Evolutionary conservation across 2,113 vertebrate species (phyloP).

Genomic region (Columba livia): DNA sequence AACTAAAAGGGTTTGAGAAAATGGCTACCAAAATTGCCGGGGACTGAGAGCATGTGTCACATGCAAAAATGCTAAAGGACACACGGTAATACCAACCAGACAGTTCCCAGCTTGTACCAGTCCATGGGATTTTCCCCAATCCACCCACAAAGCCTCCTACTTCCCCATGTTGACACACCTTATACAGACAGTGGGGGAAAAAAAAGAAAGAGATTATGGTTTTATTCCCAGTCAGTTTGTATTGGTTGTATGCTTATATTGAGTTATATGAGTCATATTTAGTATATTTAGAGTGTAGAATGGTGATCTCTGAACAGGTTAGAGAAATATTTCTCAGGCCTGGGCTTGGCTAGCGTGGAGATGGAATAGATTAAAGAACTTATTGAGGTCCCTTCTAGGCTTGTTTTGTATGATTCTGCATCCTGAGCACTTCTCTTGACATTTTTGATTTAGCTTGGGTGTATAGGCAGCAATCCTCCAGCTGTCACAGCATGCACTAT

Average conservation of each 20-base stretch:
- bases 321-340: not conserved
- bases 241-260: not conserved
- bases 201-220: not conserved
- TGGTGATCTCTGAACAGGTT: not conserved
- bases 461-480: not conserved
- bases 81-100: not conserved
- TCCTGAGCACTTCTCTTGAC: not conserved
- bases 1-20: not conserved
- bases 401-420: not conserved
- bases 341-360: not conserved
- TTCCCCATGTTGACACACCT: not conserved
- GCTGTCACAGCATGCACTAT: not conserved
- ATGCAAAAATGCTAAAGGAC: not conserved
- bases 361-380: not conserved
- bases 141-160: not conserved
- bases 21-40: not conserved
- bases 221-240: not conserved
- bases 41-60: accelerated
- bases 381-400: not conserved
- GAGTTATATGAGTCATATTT: not conserved
- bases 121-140: not conserved
- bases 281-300: not conserved
- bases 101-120: not conserved
- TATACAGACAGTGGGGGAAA: not conserved
- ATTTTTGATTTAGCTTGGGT: not conserved